Evolutionary conservation across 1,140 invertebrate species (phyloP), one percentile per base, ranked within the genome.

Genomic region (Ips nitidus): DNA sequence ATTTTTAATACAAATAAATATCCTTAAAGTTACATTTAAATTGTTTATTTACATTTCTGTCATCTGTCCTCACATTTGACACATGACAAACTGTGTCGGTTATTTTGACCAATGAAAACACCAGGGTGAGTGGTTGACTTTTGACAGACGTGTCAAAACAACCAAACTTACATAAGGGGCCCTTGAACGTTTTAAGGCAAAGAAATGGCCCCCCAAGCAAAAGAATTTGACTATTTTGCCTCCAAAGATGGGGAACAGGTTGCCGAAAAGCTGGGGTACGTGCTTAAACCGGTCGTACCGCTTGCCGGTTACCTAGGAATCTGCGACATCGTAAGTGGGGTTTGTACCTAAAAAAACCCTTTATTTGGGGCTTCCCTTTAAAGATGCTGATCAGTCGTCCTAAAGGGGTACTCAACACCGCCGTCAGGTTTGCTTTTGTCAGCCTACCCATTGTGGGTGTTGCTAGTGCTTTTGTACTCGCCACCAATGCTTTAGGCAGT

Each of bases 191-290:
- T 8, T n/a, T 63, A 2, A 37, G 52, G n/a, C 36, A 52, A 52
- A 41, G 58, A 42, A 40, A 8, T 40, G 22, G 50, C 22, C 37
- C 7, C 2, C 52, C 60, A 65, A 41, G 36, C 37, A 42, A 71
- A 73, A 53, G 41, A 64, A 6, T 85, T 80, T 42, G 79, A 79
- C 63, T 93, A 91, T 75, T 90, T 88, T 77, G 86, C 89, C 74
- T 82, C 86, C 36, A 90, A 90, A 0, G 90, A 92, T 52, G 90
- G 90, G 0, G 73, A 87, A 61, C 87, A 89, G 76, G 83, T 87
- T 41, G 78, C 85, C 52, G 81, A 85, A 67, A 91, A 91, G 80
- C 76, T 88, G 40, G 80, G 86, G 64, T 85, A 83, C 37, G 81
- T 84, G 0, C 81, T 82, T n/a, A 89, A 88, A 81, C 84, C 84